Base-by-base conservation (phyloP, 2,797 vertebrate species). In the Salarias fasciatus region DNA sequence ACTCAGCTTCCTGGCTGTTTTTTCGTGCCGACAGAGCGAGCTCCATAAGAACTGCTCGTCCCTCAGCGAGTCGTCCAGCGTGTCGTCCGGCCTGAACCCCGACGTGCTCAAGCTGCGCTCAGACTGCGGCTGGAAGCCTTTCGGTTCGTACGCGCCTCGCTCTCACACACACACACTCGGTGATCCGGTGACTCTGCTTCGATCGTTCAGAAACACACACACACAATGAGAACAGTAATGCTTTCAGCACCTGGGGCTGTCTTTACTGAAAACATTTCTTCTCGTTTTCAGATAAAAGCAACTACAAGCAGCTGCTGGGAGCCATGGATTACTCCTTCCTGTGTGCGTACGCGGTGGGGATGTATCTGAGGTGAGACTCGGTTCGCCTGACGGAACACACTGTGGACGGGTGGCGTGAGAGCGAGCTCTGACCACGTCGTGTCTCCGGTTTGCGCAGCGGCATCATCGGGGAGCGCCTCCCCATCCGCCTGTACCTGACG, bases 341-440 rank as follows among this genome's bases (percentile, higher is more conserved):
- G 8, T 95, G 95, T 86, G 94, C 96, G 52, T 99, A 99, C 0
- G 97, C 97, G n/a, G 82, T 98, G 0, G 97, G 96, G 66, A 99
- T 99, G 97, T 99, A 95, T 60, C 91, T 99, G 87, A 98, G 97
- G 97, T 98, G 86, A 72, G n/a, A n/a, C n/a, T n/a, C n/a, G n/a
- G n/a, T n/a, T n/a, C n/a, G n/a, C n/a, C n/a, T n/a, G n/a, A n/a
- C n/a, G n/a, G n/a, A n/a, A n/a, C n/a, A n/a, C n/a, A n/a, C n/a
- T n/a, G n/a, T n/a, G n/a, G n/a, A n/a, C n/a, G n/a, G n/a, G n/a
- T n/a, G n/a, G n/a, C 12, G 15, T n/a, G 6, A 29, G 5, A 8
- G 43, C 36, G 29, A n/a, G 54, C 13, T 2, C 47, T 53, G 15
- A 47, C n/a, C n/a, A n/a, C 35, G 6, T 69, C 9, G 61, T 72